phyloP scores from a whole-genome alignment of 1,140 invertebrate species.

The Archivesica marissinica region DNA sequence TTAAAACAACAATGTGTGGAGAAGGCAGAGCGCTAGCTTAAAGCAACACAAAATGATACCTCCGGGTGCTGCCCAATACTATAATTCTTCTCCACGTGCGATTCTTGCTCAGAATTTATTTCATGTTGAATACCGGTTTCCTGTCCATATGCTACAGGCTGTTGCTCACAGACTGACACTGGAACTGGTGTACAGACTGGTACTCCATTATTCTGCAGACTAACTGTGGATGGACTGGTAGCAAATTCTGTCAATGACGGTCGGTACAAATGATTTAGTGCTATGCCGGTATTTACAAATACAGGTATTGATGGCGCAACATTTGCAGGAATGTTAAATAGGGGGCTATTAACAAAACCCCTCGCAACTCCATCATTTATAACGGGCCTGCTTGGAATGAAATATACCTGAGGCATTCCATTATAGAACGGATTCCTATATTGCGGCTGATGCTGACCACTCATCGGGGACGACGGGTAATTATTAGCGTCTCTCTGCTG shows the following conservation, averaged over 20 bases:
- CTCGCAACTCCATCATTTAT: conserved; percentile 13
- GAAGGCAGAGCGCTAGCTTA: conserved; percentile 2
- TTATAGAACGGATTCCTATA: conserved; percentile 25
- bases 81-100: background rate
- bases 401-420: conserved; percentile 37
- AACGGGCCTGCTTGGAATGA: background rate
- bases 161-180: background rate
- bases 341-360: conserved; percentile 1
- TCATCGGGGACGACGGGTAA: background rate
- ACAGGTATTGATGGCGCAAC: conserved; percentile 5
- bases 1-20: too few relatives aligned
- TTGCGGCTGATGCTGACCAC: background rate
- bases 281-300: conserved; percentile 8
- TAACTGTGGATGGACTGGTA: background rate
- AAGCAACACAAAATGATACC: conserved; percentile 32
- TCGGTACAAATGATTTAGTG: conserved; percentile 1
- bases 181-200: background rate
- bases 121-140: background rate
- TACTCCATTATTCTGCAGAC: background rate
- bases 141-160: background rate
- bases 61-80: background rate
- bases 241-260: background rate
- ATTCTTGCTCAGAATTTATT: background rate
- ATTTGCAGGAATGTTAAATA: conserved; percentile 28
- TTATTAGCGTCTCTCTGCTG: conserved; percentile 6